Conservation (phyloP, 2,113 vertebrate genomes). For the Onychorhynchus coronatus region DNA sequence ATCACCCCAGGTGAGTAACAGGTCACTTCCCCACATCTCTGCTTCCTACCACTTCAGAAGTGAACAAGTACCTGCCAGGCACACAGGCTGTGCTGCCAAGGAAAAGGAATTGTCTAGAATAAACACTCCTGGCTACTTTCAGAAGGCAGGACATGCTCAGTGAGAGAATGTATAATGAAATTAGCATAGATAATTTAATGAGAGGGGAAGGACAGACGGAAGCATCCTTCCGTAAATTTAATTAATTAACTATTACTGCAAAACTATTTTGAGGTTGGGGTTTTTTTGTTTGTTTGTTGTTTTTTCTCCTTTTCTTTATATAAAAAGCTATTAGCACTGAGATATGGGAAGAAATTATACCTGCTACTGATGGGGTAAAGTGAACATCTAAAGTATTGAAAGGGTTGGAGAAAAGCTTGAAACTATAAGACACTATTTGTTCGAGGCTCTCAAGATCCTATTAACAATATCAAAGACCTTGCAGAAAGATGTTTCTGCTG, state of each 20-base stretch:
- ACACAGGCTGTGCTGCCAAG: not conserved
- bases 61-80: not conserved
- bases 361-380: not conserved
- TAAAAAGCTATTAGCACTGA: not conserved
- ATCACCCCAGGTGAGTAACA: not conserved
- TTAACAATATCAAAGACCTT: not conserved
- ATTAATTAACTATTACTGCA: slow-evolving; percentile 9
- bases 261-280: not conserved
- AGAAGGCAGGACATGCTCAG: not conserved
- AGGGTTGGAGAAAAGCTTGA: not conserved
- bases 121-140: not conserved
- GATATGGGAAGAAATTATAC: not conserved
- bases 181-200: slow-evolving; percentile 16
- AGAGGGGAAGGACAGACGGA: not conserved
- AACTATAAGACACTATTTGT: not conserved
- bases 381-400: not conserved
- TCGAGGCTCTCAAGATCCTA: not conserved
- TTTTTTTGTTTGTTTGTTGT: not conserved
- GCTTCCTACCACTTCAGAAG: not conserved
- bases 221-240: not conserved
- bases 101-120: not conserved
- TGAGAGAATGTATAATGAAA: not conserved
- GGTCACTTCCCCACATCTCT: not conserved
- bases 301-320: not conserved
- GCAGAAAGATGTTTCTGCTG: not conserved